These are phyloP conservation scores for Choristoneura fumiferana DNA, from an alignment of 1,140 invertebrate species.

Conservation along the genomic window DNA sequence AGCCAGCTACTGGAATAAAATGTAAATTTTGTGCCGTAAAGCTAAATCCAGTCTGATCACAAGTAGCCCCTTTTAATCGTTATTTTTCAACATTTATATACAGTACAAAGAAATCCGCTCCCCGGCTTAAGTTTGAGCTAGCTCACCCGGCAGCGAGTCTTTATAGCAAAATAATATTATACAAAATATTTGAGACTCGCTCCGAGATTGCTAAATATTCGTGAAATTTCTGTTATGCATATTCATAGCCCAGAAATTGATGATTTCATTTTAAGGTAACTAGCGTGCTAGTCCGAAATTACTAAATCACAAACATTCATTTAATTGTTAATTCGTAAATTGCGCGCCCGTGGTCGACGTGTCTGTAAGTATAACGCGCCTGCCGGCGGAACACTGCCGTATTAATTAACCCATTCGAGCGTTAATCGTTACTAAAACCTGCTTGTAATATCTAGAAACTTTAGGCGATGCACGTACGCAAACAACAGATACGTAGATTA, in stretches of 20 bases:
- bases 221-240: no score
- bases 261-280: no score
- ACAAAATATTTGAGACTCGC: no score
- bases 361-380: neutral
- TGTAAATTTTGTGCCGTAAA: constrained; percentile 10
- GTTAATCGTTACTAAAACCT: constrained; percentile 13
- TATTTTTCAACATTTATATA: constrained; percentile 7
- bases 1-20: neutral
- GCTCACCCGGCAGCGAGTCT: neutral
- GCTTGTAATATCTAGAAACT: constrained; percentile 13
- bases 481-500: constrained; percentile 15
- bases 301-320: no score
- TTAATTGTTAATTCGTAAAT: no score
- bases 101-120: neutral
- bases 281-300: no score
- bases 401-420: neutral
- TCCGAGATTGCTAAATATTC: no score
- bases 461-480: constrained; percentile 6
- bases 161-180: no score
- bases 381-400: neutral
- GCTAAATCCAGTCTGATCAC: constrained; percentile 6
- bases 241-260: no score
- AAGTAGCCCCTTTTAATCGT: constrained; percentile 2
- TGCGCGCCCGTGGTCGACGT: no score
- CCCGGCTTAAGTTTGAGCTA: neutral